phyloP scores from a whole-genome alignment of 2,113 vertebrate species.

The Nibea albiflora region DNA sequence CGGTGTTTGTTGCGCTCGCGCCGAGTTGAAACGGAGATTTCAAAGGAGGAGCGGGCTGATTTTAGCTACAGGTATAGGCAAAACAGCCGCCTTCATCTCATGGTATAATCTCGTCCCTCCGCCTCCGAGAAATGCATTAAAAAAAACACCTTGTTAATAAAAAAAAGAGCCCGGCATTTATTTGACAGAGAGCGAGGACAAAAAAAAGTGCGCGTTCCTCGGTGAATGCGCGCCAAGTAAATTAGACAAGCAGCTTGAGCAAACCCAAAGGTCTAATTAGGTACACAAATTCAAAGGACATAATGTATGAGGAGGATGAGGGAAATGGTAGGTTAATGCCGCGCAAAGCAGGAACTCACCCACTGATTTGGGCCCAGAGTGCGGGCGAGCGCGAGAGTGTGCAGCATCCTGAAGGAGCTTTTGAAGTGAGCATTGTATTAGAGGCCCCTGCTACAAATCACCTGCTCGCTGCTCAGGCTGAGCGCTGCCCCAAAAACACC shows the following conservation, averaged over 20 bases:
- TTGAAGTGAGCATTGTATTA: constrained; percentile 79
- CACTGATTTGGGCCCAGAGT: constrained; percentile 65
- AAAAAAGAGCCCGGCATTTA: constrained; percentile 39
- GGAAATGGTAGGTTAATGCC: constrained; percentile 67
- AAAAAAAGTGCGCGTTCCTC: constrained; percentile 45
- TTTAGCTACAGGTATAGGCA: constrained; percentile 45
- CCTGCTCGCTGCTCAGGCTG: constrained; percentile 59
- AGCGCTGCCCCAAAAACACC: constrained; percentile 50
- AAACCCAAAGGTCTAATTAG: constrained; percentile 75
- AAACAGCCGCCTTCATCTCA: constrained; percentile 39
- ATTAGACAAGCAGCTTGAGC: constrained; percentile 66
- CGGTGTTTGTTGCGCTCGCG: constrained; percentile 30
- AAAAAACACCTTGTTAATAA: background rate
- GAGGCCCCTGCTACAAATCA: constrained; percentile 74
- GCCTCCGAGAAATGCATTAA: background rate
- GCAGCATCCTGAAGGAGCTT: constrained; percentile 69
- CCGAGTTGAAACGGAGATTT: constrained; percentile 50
- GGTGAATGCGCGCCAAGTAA: constrained; percentile 59
- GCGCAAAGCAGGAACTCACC: constrained; percentile 68
- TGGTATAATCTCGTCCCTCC: constrained; percentile 14
- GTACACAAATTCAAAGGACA: constrained; percentile 81
- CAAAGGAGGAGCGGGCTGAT: constrained; percentile 20
- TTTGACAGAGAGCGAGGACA: constrained; percentile 37
- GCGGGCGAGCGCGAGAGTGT: constrained; percentile 45
- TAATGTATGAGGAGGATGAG: constrained; percentile 78